Conservation (phyloP, 1,140 invertebrate species). For the Rhyacophila brunnea region DNA sequence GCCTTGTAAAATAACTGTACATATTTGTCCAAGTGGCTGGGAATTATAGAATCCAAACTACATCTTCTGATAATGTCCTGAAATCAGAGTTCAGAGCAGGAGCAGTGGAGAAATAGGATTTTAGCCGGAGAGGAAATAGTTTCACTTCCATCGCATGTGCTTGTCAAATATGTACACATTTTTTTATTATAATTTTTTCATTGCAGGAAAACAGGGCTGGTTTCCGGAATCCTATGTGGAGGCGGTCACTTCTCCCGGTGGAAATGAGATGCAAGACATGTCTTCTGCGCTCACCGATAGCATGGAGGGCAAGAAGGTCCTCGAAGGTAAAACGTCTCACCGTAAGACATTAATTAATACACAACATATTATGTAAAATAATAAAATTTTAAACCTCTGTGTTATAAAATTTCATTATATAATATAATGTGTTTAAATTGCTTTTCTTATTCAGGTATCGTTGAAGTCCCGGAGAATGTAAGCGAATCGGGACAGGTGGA, state of each 20-base stretch:
- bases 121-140: no score
- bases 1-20: no score
- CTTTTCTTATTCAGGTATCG: conserved; percentile 56
- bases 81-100: no score
- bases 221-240: conserved; percentile 97
- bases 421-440: neutral
- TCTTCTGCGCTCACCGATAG: conserved; percentile 42
- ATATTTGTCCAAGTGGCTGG: no score
- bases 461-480: conserved; percentile 70
- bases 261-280: conserved; percentile 14
- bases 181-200: neutral
- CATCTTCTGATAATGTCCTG: no score
- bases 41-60: no score
- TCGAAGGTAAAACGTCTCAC: conserved; percentile 40
- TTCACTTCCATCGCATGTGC: no score
- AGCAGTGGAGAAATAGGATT: no score
- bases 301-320: conserved; percentile 46
- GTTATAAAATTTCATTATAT: neutral
- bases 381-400: no score
- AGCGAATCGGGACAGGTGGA: conserved; percentile 55
- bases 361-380: no score
- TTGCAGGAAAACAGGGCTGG: conserved; percentile 79
- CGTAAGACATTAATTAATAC: no score
- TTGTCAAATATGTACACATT: neutral
- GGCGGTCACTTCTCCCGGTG: conserved; percentile 40